Evolutionary conservation across 1,140 invertebrate species (phyloP).

Genomic region (Megalonaias nervosa): DNA sequence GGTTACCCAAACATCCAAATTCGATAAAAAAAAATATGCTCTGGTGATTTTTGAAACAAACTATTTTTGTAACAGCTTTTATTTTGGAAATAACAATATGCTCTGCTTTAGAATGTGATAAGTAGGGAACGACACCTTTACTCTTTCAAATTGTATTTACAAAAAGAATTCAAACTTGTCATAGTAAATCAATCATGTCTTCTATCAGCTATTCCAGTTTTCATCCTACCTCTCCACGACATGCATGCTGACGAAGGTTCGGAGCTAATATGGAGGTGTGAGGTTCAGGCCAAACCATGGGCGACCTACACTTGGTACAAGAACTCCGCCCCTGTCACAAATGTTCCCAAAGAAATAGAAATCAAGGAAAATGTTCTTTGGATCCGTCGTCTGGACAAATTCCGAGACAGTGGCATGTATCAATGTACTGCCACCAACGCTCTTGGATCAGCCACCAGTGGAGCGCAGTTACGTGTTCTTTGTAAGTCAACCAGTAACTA

Average conservation of each 20-base stretch:
- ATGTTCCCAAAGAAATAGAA: slow-evolving; percentile 70
- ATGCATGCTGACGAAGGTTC: slow-evolving; percentile 88
- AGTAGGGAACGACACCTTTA: too few species aligned
- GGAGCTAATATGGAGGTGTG: slow-evolving; percentile 93
- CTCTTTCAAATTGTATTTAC: too few species aligned
- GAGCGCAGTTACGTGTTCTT: slow-evolving; percentile 88
- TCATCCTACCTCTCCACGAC: slow-evolving; percentile 90
- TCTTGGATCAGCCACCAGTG: slow-evolving; percentile 87
- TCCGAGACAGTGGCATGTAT: slow-evolving; percentile 92
- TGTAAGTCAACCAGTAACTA: slow-evolving; percentile 63
- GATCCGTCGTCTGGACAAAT: slow-evolving; percentile 38
- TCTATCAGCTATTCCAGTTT: slow-evolving; percentile 86
- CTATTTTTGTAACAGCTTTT: too few species aligned
- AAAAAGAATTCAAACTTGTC: too few species aligned
- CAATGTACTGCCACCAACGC: slow-evolving; percentile 94
- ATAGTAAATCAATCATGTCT: too few species aligned
- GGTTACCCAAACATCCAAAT: too few species aligned
- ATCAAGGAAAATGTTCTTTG: slow-evolving; percentile 51
- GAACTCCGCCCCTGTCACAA: slow-evolving; percentile 76
- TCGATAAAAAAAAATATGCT: too few species aligned
- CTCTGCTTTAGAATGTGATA: too few species aligned
- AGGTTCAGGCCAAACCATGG: slow-evolving; percentile 94
- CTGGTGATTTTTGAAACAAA: too few species aligned
- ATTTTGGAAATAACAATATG: too few species aligned
- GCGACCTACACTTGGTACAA: slow-evolving; percentile 95